Evolutionary conservation across 2,888 invertebrate genomes (phyloP), one percentile per base, ranked within the genome.

Genomic region (Agrypnus murinus): DNA sequence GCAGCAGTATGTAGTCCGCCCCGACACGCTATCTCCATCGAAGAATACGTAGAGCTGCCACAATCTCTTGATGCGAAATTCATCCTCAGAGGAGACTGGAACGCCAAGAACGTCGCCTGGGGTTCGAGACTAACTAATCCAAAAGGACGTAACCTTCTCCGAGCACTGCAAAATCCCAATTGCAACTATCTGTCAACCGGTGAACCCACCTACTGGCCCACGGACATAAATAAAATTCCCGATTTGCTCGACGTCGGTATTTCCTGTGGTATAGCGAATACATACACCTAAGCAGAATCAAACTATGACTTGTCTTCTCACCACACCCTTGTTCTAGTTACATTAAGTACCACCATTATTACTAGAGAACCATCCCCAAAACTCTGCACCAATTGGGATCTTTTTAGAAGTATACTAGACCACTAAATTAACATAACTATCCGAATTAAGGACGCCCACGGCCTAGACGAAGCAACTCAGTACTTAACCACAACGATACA

Each of bases 31-130:
- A 46, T 46, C 4, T 15, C 19, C 17, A 12, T 10, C 15, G 46
- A 46, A 5, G 46, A 46, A 15, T 46, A 46, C 46, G 19, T 15
- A 46, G 17, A 46, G 17, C 17, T 15, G 4, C 12, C 15, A 4
- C 46, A 10, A 46, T 4, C 14, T 12, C 17, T 46, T 10, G 46
- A 15, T 15, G 15, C 5, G 4, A 46, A 46, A 10, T 46, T 12
- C 19, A 46, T 46, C 6, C 12, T 46, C 15, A 17, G 15, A 15
- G 46, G 46, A 46, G 46, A 46, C 46, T 46, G 46, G 46, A 46
- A 15, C 46, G 3, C 4, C 46, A 46, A 46, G 10, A 12, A 46
- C 10, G 15, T 17, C 4, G 46, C 46, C 5, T 14, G 46, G 46
- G 46, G 3, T 8, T 36, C 36, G 36, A 7, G 7, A 36, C 17